A percentile compares a stretch with the other conserved stretches of the same genome.
These are phyloP conservation scores for Serranus cabrilla DNA, from an alignment of 2,797 vertebrate species.

Conservation along the genomic window DNA sequence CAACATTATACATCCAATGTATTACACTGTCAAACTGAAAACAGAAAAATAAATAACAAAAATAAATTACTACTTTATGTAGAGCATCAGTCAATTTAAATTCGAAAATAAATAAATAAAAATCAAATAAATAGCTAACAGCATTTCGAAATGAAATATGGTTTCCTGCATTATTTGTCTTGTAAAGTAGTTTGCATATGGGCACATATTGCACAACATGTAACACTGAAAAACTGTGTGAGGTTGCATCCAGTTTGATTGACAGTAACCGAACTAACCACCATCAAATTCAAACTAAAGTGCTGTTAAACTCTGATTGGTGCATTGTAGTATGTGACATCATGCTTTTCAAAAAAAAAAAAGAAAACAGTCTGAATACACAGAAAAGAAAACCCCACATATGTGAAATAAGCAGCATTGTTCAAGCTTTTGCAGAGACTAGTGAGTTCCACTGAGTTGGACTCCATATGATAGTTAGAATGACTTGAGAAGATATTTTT, in stretches of 20 bases:
- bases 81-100: no score
- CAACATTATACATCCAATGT: no score
- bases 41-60: no score
- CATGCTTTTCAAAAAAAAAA: background rate
- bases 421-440: background rate
- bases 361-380: background rate
- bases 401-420: background rate
- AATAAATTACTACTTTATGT: no score
- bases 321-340: background rate
- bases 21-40: no score
- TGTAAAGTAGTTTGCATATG: no score
- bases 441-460: background rate
- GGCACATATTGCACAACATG: no score
- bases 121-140: no score
- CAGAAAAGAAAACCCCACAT: background rate
- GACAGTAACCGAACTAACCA: background rate
- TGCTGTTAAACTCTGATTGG: background rate
- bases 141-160: no score
- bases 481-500: background rate
- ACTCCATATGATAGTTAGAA: no score
- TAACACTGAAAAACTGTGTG: background rate
- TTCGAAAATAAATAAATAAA: no score
- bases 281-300: background rate
- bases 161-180: no score
- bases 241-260: background rate